phyloP scores from a whole-genome alignment of 2,113 vertebrate species.

The Pardalotus punctatus region DNA sequence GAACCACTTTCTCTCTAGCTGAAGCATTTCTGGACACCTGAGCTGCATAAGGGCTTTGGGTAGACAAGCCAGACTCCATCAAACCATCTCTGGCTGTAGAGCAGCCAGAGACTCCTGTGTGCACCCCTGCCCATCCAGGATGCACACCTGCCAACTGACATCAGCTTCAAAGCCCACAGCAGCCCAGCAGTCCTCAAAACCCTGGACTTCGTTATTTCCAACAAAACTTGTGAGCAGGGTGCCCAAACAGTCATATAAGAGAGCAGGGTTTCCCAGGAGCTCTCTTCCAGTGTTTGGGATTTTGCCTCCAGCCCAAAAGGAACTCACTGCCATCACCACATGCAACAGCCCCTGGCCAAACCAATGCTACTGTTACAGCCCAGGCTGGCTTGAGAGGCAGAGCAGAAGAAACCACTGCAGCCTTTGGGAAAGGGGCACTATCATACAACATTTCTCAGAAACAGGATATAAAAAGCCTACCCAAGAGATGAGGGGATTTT shows the following conservation, averaged over 20 bases:
- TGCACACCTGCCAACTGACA: accelerated
- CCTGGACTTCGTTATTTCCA: neutral
- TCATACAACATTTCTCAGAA: neutral
- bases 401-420: neutral
- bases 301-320: neutral
- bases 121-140: neutral
- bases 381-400: neutral
- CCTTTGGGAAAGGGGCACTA: neutral
- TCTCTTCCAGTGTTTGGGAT: neutral
- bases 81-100: neutral
- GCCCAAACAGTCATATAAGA: neutral
- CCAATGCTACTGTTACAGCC: neutral
- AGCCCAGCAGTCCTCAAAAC: neutral
- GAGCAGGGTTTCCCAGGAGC: neutral
- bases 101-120: neutral
- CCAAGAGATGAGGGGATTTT: neutral
- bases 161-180: neutral
- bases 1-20: neutral
- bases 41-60: neutral
- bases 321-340: neutral
- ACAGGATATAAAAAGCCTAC: neutral
- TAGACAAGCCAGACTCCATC: neutral
- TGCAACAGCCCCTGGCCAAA: neutral
- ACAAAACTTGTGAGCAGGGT: neutral
- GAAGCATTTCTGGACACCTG: neutral